phyloP scores from a whole-genome alignment of 1,140 invertebrate genomes.

The Carposina sasakii region DNA sequence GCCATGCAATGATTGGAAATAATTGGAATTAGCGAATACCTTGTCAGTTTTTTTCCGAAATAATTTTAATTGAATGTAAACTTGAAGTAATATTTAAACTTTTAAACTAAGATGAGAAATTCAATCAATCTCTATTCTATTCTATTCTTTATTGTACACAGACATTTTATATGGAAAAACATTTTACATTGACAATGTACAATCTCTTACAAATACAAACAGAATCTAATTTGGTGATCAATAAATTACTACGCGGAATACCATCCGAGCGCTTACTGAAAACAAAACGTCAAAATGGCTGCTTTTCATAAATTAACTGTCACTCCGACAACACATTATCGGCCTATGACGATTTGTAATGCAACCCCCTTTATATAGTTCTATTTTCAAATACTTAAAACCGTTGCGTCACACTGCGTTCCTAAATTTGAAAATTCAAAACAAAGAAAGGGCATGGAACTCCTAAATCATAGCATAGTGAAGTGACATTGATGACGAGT shows the following conservation, averaged over 20 bases:
- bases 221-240: conserved; percentile 12
- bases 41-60: no score
- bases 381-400: conserved; percentile 36
- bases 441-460: conserved; percentile 67
- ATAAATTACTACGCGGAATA: conserved; percentile 16
- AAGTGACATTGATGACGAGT: conserved; percentile 51
- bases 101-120: no score
- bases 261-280: conserved; percentile 10
- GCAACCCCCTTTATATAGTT: conserved; percentile 33
- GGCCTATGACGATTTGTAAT: conserved; percentile 50
- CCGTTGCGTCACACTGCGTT: conserved; percentile 31
- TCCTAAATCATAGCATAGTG: conserved; percentile 57
- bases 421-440: conserved; percentile 47
- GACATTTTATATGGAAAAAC: no score
- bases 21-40: no score
- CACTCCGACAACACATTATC: conserved; percentile 34
- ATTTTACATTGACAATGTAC: no score
- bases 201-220: no score
- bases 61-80: no score
- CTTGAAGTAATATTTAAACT: no score
- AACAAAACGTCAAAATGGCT: conserved; percentile 31
- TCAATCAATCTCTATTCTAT: no score
- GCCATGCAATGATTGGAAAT: no score
- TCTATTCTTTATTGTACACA: no score
- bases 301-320: conserved; percentile 46